These are phyloP conservation scores for Eilema sororculum DNA, from an alignment of 2,888 invertebrate species.

Conservation along the genomic window DNA sequence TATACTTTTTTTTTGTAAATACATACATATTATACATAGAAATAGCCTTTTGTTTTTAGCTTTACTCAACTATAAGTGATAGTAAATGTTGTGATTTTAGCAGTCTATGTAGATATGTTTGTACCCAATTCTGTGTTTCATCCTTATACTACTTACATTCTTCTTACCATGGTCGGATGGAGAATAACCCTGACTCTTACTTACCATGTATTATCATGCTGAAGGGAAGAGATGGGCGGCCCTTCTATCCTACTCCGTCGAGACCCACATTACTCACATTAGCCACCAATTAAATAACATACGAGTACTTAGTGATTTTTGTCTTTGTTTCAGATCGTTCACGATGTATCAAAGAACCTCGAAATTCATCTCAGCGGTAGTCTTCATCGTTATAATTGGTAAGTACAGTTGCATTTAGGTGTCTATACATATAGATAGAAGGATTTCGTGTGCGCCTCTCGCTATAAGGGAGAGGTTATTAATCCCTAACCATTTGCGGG, in stretches of 20 bases:
- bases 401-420: conserved; percentile 43
- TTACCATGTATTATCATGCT: neutral
- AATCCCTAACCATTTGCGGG: too few species aligned
- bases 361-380: conserved; percentile 45
- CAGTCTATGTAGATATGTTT: too few species aligned
- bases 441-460: too few species aligned
- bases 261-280: neutral
- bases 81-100: too few species aligned
- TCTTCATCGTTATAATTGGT: conserved; percentile 56
- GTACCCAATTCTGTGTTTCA: too few species aligned
- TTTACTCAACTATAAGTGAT: too few species aligned
- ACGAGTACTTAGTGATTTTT: neutral
- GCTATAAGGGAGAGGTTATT: neutral
- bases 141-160: too few species aligned
- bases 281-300: neutral
- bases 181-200: neutral
- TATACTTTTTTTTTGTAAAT: too few species aligned
- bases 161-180: too few species aligned
- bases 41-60: too few species aligned
- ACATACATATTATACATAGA: too few species aligned
- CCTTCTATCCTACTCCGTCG: neutral
- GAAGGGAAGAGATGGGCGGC: neutral
- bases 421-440: too few species aligned
- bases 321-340: conserved; percentile 47
- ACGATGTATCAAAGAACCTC: conserved; percentile 44